Base-by-base conservation (phyloP, 2,113 vertebrate species). In the Tauraco erythrolophus region DNA sequence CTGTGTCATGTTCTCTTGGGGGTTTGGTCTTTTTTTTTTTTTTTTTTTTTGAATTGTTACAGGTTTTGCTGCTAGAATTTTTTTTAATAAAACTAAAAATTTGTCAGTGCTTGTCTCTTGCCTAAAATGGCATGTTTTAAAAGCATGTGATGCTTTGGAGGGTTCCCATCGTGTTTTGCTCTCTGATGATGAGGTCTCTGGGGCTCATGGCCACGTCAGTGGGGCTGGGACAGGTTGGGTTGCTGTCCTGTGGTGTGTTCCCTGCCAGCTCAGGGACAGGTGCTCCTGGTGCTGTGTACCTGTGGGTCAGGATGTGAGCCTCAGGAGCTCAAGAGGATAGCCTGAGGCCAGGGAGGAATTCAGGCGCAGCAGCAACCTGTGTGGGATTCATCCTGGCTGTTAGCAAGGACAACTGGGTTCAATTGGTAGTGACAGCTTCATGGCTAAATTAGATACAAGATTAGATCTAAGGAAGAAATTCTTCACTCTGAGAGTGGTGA, bases 1-100 rank as follows among this genome's bases (percentile, higher is more conserved):
- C 92, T 94, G 94, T 98, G 94, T 98, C 96, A 97, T 77, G 27
- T 93, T 98, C 92, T 95, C 89, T 80, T 70, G 77, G 80, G 91
- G 80, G 48, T 96, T 98, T 98, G 88, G 61, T 87, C 30, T 37
- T 27, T 58, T 39, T 58, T 83, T 54, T 56, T 50, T 70, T 48
- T 50, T 61, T 92, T 81, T 87, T 97, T 98, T 93, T 65, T 21
- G 22, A 94, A 94, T 97, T 98, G 96, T 98, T 98, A 98, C 96
- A 98, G 97, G 98, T 98, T 98, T 98, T 98, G 98, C 98, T 98
- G 98, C 98, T 98, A 98, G 98, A 92, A 95, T 98, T 98, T 98
- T 97, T 97, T 97, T 97, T 82, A 96, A 98, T 97, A 97, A 97
- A 98, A 97, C 68, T 37, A 69, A 97, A 97, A 97, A 96, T 94